Evolutionary conservation across 23 tunicate genomes (phyloP), one percentile per base, ranked within the genome.

Genomic region (Aplidium turbinatum): DNA sequence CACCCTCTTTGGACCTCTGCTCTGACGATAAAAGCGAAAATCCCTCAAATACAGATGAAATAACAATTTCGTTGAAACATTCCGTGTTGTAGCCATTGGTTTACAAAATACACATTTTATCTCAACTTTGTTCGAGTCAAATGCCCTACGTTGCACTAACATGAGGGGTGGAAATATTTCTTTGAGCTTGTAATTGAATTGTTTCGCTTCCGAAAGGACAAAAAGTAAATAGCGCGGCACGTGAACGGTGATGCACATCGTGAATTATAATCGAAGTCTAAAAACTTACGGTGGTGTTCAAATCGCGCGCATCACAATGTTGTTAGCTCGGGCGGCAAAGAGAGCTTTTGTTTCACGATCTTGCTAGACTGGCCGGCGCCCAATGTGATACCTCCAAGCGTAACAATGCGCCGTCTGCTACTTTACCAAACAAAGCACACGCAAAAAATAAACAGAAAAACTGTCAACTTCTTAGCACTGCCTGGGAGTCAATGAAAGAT

Each of bases 291-390:
- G 16, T 9, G 50, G 76, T 4, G 47, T 70, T 70, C 47, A 70
- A 58, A 70, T 70, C 28, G 47, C 21, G 58, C 76, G 25, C 58
- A 70, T 70, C 38, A 30, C 3, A 4, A 18, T 24, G 58, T 16
- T 5, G 4, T 35, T 20, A 38, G 73, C 51, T 38, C 7, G 76
- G 35, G 20, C n/a, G n/a, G n/a, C n/a, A n/a, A n/a, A n/a, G n/a
- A n/a, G n/a, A n/a, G n/a, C n/a, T n/a, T n/a, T 78, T 65, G 64
- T 78, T 52, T 66, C 75, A 33, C 63, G 66, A 31, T 21, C 58
- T 38, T 51, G 45, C 74, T 75, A 78, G 83, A 78, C 83, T 46
- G 9, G 27, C 35, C 13, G 83, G 83, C 83, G 83, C 83, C 83
- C 32, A 1, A 39, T 39, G 50, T 63, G 83, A 78, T 65, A 64